These are phyloP conservation scores for Rotaria magnacalcarata DNA, from an alignment of 2,888 invertebrate genomes.

Conservation along the genomic window DNA sequence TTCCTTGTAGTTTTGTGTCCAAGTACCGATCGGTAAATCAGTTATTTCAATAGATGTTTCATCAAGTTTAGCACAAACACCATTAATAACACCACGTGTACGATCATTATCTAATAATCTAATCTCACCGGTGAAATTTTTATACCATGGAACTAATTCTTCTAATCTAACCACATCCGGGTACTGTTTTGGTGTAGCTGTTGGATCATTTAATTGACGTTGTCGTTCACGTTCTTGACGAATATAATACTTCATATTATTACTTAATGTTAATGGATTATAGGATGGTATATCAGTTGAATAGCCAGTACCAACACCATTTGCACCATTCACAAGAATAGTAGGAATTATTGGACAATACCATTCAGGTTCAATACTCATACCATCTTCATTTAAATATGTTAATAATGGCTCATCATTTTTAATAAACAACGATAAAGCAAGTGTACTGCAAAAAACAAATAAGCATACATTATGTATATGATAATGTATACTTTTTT, in stretches of 20 bases:
- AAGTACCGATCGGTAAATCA: slow-evolving; percentile 83
- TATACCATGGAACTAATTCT: slow-evolving; percentile 81
- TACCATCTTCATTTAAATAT: slow-evolving; percentile 86
- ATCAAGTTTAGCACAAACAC: slow-evolving; percentile 77
- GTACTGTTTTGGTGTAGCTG: slow-evolving; percentile 67
- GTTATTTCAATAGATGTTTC: slow-evolving; percentile 75
- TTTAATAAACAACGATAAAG: slow-evolving; percentile 78
- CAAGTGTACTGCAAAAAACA: slow-evolving; percentile 67
- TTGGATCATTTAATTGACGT: slow-evolving; percentile 60
- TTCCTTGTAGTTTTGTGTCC: slow-evolving; percentile 96
- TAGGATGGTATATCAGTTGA: slow-evolving; percentile 93
- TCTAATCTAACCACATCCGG: slow-evolving; percentile 66
- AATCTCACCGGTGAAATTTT: slow-evolving; percentile 74
- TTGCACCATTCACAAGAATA: slow-evolving; percentile 91
- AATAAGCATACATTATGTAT: neutral
- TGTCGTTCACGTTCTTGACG: slow-evolving; percentile 55
- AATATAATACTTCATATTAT: slow-evolving; percentile 73
- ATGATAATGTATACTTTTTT: too few species aligned
- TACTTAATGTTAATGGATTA: slow-evolving; percentile 82
- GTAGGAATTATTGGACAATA: slow-evolving; percentile 89
- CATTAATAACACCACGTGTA: slow-evolving; percentile 63
- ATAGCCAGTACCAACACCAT: slow-evolving; percentile 99
- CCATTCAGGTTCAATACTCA: slow-evolving; percentile 85
- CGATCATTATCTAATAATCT: slow-evolving; percentile 52
- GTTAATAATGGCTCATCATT: slow-evolving; percentile 81